phyloP scores from a whole-genome alignment of 1,140 invertebrate species.

The Melanaphis sacchari region DNA sequence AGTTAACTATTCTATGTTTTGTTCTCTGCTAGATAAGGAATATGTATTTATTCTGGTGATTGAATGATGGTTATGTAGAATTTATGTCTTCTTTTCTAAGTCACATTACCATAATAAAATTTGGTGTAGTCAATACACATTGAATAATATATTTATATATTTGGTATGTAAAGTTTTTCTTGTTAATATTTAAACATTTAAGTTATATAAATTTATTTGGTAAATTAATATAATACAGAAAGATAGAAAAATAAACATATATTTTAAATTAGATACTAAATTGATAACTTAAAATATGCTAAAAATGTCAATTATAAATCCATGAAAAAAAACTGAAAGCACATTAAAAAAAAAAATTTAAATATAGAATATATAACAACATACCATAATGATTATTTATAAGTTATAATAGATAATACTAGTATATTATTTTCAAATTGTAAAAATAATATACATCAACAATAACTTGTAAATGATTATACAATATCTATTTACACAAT shows the following conservation, averaged over 20 bases:
- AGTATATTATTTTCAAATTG: too few species aligned
- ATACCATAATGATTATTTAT: too few species aligned
- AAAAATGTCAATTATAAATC: neutral
- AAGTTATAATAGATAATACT: too few species aligned
- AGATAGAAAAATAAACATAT: neutral
- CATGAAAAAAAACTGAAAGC: neutral
- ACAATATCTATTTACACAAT: too few species aligned
- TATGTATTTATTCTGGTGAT: neutral
- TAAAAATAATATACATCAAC: too few species aligned
- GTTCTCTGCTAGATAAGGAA: neutral
- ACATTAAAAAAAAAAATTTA: too few species aligned
- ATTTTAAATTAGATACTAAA: neutral
- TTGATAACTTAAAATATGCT: neutral
- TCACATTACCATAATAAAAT: neutral
- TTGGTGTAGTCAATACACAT: neutral
- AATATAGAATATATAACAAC: too few species aligned
- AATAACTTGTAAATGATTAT: too few species aligned
- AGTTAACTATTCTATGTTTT: neutral
- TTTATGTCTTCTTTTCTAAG: neutral
- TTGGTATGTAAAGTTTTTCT: neutral
- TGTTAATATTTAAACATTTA: neutral
- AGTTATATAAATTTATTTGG: neutral
- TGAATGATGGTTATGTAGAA: neutral
- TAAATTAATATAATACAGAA: neutral
- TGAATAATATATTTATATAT: neutral